phyloP scores from a whole-genome alignment of 1,140 invertebrate species.

The Meteorus sp. region DNA sequence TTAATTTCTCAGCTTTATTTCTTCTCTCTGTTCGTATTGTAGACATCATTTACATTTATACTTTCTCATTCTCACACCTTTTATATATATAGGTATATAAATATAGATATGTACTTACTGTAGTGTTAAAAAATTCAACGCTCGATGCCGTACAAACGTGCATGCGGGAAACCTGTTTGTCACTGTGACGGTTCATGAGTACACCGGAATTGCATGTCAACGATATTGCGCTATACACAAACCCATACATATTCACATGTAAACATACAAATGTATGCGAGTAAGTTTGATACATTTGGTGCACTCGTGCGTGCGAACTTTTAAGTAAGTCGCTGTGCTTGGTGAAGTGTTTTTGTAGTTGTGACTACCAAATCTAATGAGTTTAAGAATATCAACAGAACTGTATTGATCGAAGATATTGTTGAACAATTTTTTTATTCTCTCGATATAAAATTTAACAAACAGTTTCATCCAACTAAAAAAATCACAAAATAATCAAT shows the following conservation, averaged over 20 bases:
- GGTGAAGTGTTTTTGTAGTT: background rate
- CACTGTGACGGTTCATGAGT: constrained; percentile 19
- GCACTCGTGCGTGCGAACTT: constrained; percentile 16
- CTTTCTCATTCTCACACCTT: constrained; percentile 1
- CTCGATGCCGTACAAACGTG: constrained; percentile 20
- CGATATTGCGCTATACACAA: constrained; percentile 22
- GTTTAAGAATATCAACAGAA: no score
- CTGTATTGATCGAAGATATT: no score
- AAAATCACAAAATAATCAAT: no score
- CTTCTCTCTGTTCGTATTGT: background rate
- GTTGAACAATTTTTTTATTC: no score
- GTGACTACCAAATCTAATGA: no score
- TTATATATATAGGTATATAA: background rate
- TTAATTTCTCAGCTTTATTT: no score
- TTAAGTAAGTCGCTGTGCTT: background rate
- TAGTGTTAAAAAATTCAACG: background rate
- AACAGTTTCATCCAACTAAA: no score
- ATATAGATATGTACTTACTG: no score
- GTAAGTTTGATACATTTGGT: background rate
- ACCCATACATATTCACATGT: no score
- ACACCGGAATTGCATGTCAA: constrained; percentile 39
- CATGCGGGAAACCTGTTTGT: constrained; percentile 42
- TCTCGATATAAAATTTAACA: no score
- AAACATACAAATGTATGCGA: constrained; percentile 11
- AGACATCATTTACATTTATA: background rate